These are phyloP conservation scores for Glaucidium brasilianum DNA, from an alignment of 2,113 vertebrate species.

Conservation along the genomic window DNA sequence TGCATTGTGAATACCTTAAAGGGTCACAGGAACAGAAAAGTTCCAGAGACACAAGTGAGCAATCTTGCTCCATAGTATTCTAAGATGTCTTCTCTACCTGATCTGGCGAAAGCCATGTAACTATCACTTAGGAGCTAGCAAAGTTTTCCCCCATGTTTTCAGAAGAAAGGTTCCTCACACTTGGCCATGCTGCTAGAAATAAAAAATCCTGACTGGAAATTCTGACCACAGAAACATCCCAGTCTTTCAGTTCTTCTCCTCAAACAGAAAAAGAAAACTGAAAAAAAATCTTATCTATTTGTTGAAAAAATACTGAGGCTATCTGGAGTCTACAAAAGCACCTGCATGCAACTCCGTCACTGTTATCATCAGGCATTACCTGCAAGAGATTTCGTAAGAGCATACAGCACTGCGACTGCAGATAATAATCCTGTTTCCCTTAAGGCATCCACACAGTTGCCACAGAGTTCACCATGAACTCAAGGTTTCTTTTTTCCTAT, in stretches of 20 bases:
- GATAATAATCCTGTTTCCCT: constrained; percentile 16
- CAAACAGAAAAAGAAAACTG: not conserved
- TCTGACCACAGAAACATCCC: not conserved
- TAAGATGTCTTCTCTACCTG: not conserved
- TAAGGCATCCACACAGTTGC: not conserved
- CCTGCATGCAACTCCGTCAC: not conserved
- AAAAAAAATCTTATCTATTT: not conserved
- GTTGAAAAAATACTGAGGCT: not conserved
- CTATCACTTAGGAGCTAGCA: not conserved
- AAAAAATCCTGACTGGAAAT: not conserved
- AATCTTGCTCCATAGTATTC: not conserved
- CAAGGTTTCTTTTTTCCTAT: not conserved
- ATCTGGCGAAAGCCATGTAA: not conserved
- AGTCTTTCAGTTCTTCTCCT: not conserved
- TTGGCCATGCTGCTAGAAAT: not conserved
- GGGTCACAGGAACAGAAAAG: not conserved
- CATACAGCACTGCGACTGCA: not conserved
- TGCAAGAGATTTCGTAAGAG: not conserved
- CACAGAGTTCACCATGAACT: not conserved
- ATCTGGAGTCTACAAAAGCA: not conserved
- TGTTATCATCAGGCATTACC: not conserved
- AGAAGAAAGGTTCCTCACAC: not conserved
- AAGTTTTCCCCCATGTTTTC: not conserved
- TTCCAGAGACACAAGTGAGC: not conserved
- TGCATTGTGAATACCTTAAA: not conserved